Base-by-base conservation (phyloP, 2,888 invertebrate species). In the Nycteola revayana region DNA sequence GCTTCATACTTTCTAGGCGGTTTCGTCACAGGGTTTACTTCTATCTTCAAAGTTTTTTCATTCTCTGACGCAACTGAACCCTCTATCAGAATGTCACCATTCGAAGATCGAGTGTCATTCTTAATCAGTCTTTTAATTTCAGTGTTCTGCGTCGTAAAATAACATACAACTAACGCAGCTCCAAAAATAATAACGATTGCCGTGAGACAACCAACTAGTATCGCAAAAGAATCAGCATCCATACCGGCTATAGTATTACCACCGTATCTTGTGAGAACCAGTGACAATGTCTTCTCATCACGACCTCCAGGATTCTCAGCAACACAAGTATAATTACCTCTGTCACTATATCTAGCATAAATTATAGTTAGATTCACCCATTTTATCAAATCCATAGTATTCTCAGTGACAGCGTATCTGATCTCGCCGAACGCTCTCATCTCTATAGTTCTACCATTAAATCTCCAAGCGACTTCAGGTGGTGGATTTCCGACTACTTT, bases 251-350 rank as follows among this genome's bases (percentile, higher is more conserved):
- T 82, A 0, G 72, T 77, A 2, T 84, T 46, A 5, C 86, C 88
- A 32, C 89, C 86, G 65, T 88, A 87, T 56, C 74, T 86, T 7
- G 84, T 79, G n/a, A 89, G 57, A 3, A 91, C 74, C 22, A 97
- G 73, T 3, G 92, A 92, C 28, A 96, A 85, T 54, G 95, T 95
- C 32, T 92, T 92, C 66, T 95, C 94, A 34, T 93, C 94, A 3
- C 91, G 90, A 0, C 96, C 97, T 0, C 95, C 97, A 0, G 93
- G 92, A 71, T 95, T 97, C 60, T 93, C 94, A 0, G 96, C 96
- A 0, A 94, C 89, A 65, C 97, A 97, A 1, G 92, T 91, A 70
- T 95, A 95, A 42, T 93, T 91, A 0, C 95, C 95, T 55, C 91
- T 90, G 66, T 95, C 95, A 25, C 90, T 90, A 8, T 89, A 82